Evolutionary conservation across 1,140 invertebrate genomes (phyloP), one percentile per base, ranked within the genome.

Genomic region (Samia ricini): DNA sequence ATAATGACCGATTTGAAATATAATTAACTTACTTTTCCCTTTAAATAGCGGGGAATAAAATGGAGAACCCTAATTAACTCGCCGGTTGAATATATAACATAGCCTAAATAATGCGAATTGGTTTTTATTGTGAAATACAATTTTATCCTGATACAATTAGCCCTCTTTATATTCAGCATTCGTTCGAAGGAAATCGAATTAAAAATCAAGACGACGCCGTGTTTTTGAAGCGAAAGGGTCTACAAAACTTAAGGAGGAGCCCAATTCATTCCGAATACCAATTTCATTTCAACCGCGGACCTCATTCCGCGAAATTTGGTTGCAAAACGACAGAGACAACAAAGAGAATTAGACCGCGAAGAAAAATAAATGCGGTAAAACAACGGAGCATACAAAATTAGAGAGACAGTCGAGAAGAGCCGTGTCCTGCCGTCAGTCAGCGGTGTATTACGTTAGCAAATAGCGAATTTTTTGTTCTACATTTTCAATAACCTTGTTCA

Each of bases 341-440:
- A 85, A 79, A 81, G 83, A 85, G 83, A 88, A 89, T 88, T 87
- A 89, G 79, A 86, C 82, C 78, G 81, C 76, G 79, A 83, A 89
- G 83, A 87, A 87, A 87, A 89, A 89, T 85, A 86, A 85, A 89
- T 82, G 82, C 79, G 82, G 70, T 67, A 71, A 83, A 83, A 86
- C 77, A 78, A 81, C 76, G 74, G 71, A 83, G 81, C 84, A 84
- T 88, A 86, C 83, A 79, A 83, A 89, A 88, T 88, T 87, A 85
- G 80, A 87, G 73, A 67, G 74, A 69, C 36, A 22, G 20, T 10
- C 68, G 54, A 63, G 69, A 66, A 56, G 54, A 52, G 66, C 66
- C 58, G 60, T 54, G 20, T 52, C 20, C 42, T 61, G 61, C 18
- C 57, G 20, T 12, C 20, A 12, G 51, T 4, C 20, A 21, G 52